phyloP scores from a whole-genome alignment of 2,113 vertebrate species.

The Melanerpes formicivorus region DNA sequence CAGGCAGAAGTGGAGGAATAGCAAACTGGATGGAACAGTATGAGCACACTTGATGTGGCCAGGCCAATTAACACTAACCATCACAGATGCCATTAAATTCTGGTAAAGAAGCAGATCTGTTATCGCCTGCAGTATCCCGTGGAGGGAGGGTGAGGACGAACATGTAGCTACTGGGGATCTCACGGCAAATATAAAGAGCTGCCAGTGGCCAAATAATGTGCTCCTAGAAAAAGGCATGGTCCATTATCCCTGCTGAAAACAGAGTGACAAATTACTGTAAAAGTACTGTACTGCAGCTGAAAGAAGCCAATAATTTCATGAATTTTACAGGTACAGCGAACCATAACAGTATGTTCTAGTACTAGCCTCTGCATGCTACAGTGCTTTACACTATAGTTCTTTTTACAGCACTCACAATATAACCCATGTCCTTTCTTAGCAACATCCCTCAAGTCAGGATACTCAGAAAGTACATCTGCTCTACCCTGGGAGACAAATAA shows the following conservation, averaged over 20 bases:
- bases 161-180: conserved; percentile 18
- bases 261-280: conserved; percentile 71
- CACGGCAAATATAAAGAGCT: conserved; percentile 62
- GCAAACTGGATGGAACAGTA: neutral
- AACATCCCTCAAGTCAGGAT: conserved; percentile 54
- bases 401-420: conserved; percentile 34
- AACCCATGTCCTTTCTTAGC: conserved; percentile 51
- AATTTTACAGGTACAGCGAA: conserved; percentile 72
- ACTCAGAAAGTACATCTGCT: conserved; percentile 16
- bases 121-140: neutral
- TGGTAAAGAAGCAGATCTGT: conserved; percentile 11
- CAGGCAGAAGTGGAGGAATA: neutral
- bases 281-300: conserved; percentile 68
- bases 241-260: conserved; percentile 71
- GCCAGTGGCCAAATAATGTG: conserved; percentile 67
- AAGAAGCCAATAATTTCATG: conserved; percentile 70
- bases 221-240: conserved; percentile 67
- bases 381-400: conserved; percentile 63
- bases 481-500: conserved; percentile 12
- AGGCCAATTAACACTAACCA: conserved; percentile 28
- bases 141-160: neutral
- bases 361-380: conserved; percentile 65
- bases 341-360: conserved; percentile 72
- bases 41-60: neutral
- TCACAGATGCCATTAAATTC: conserved; percentile 7